Evolutionary conservation across 1,140 invertebrate genomes (phyloP).

Genomic region (Drosophila sechellia): DNA sequence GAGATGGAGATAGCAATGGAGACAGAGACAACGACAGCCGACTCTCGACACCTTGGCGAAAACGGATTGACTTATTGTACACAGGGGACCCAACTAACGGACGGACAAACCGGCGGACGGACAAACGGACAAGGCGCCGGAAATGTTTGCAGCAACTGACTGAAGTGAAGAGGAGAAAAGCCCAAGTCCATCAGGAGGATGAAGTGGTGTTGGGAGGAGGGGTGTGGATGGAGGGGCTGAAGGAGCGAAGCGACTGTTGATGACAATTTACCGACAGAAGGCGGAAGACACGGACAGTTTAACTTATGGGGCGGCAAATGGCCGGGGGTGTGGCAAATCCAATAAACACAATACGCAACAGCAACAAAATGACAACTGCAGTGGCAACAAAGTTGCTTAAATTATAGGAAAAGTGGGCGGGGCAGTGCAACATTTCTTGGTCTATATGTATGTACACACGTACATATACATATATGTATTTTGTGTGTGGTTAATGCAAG

Average conservation of each 20-base stretch:
- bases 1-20: constrained; percentile 46
- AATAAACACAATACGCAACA: constrained; percentile 26
- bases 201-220: not conserved
- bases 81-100: constrained; percentile 17
- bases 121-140: constrained; percentile 47
- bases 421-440: constrained; percentile 24
- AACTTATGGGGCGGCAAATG: constrained; percentile 41
- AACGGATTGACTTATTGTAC: constrained; percentile 55
- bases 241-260: constrained; percentile 27
- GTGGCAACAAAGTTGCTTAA: constrained; percentile 45
- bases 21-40: constrained; percentile 24
- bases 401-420: not conserved
- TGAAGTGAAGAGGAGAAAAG: constrained; percentile 22
- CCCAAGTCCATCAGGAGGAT: constrained; percentile 4
- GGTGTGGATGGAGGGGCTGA: not conserved
- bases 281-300: constrained; percentile 55
- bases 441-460: not conserved
- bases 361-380: constrained; percentile 33
- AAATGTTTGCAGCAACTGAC: constrained; percentile 51
- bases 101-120: constrained; percentile 9
- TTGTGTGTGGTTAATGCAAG: constrained; percentile 28
- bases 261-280: constrained; percentile 33
- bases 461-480: constrained; percentile 3
- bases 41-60: constrained; percentile 53
- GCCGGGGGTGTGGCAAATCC: constrained; percentile 44